These are phyloP conservation scores for Tigriopus californicus DNA, from an alignment of 2,888 invertebrate genomes.

Conservation along the genomic window DNA sequence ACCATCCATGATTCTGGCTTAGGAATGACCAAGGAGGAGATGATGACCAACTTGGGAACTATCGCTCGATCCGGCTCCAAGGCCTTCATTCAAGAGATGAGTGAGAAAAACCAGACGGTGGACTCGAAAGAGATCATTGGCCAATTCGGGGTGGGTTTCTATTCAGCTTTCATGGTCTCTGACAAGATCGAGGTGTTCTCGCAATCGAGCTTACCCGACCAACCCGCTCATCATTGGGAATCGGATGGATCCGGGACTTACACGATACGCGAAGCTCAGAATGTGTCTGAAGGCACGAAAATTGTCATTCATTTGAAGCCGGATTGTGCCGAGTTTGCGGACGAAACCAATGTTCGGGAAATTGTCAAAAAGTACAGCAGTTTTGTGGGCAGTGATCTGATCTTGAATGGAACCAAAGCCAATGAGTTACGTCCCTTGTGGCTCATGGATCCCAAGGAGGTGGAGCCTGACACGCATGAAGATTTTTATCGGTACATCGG, in stretches of 20 bases:
- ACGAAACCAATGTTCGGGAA: constrained; percentile 33
- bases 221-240: constrained; percentile 56
- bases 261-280: constrained; percentile 41
- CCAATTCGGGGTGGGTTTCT: constrained; percentile 96
- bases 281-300: constrained; percentile 76
- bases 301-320: constrained; percentile 73
- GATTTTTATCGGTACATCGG: constrained; percentile 80
- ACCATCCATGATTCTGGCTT: constrained; percentile 83
- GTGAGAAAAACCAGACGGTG: constrained; percentile 28
- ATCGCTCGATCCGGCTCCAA: constrained; percentile 93
- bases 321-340: constrained; percentile 65
- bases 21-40: constrained; percentile 84
- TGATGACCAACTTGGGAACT: constrained; percentile 75
- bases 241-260: constrained; percentile 57
- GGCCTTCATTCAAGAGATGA: constrained; percentile 68
- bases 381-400: constrained; percentile 84
- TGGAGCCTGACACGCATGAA: constrained; percentile 63
- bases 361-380: constrained; percentile 92
- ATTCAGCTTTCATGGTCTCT: constrained; percentile 93
- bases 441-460: constrained; percentile 71
- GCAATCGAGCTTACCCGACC: constrained; percentile 38
- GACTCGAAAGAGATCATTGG: constrained; percentile 65
- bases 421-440: constrained; percentile 82
- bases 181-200: constrained; percentile 83
- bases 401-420: constrained; percentile 65